Percentiles rank a stretch among this genome's conserved stretches.
These are phyloP conservation scores for Ceryle rudis DNA, from an alignment of 2,797 vertebrate species.

Conservation along the genomic window DNA sequence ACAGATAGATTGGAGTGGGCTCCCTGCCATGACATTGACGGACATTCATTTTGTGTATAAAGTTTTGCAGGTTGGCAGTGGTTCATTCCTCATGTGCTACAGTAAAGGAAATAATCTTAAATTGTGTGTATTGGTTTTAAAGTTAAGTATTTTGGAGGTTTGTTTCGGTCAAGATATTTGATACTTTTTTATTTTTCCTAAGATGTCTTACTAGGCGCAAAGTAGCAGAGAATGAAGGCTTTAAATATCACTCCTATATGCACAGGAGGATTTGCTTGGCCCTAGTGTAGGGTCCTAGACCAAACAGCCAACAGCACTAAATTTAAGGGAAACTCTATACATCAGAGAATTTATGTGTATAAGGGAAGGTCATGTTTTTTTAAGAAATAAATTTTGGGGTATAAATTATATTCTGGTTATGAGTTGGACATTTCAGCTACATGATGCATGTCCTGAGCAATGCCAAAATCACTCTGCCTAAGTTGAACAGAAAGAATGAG, in stretches of 20 bases:
- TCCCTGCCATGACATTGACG: neutral
- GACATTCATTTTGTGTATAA: neutral
- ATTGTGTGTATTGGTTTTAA: neutral
- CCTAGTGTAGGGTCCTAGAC: neutral
- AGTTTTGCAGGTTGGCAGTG: neutral
- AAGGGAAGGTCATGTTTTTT: neutral
- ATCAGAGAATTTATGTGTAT: neutral
- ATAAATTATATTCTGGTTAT: neutral
- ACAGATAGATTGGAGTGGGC: neutral
- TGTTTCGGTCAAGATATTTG: neutral
- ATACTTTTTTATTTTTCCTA: neutral
- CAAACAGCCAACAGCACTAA: neutral
- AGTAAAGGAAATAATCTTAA: neutral
- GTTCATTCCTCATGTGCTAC: neutral
- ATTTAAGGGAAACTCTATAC: neutral
- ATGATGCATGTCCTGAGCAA: neutral
- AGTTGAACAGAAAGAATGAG: neutral
- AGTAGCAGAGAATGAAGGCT: neutral
- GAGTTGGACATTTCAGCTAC: neutral
- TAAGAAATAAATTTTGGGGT: neutral
- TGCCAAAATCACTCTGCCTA: neutral
- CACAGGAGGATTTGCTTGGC: neutral
- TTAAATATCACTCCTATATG: neutral
- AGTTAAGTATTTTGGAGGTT: neutral
- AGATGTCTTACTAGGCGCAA: neutral